These are phyloP conservation scores for Aphidius gifuensis DNA, from an alignment of 1,140 invertebrate genomes.

Conservation along the genomic window DNA sequence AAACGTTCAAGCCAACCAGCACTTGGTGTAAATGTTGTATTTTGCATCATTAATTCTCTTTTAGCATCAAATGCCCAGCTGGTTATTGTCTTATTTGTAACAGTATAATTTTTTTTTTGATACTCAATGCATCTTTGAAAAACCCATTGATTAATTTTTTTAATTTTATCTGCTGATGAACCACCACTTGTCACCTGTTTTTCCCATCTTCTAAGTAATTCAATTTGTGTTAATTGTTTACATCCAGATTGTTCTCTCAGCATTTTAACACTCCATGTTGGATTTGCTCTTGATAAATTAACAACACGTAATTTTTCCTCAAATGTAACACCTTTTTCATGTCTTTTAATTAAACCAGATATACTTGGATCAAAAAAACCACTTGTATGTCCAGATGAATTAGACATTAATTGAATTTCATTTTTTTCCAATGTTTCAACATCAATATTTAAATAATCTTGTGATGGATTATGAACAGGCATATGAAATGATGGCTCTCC, in stretches of 20 bases:
- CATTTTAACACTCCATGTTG: neutral
- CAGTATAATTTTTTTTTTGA: neutral
- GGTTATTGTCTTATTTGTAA: neutral
- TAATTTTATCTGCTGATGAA: slow-evolving; percentile 2
- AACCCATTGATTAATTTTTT: slow-evolving; percentile 10
- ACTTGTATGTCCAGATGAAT: no score
- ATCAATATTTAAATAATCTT: no score
- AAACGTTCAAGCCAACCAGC: no score
- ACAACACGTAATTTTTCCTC: slow-evolving; percentile 9
- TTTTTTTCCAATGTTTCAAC: no score
- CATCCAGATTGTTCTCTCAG: neutral
- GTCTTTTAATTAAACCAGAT: neutral
- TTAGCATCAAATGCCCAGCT: slow-evolving; percentile 5
- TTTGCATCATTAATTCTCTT: neutral
- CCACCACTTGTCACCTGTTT: neutral
- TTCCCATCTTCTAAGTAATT: neutral
- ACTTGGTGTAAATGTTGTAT: no score
- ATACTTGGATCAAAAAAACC: no score
- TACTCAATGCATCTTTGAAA: slow-evolving; percentile 1
- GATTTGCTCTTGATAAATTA: slow-evolving; percentile 8
- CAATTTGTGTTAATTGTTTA: neutral
- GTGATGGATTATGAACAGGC: no score
- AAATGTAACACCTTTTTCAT: neutral
- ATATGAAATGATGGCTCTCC: no score
- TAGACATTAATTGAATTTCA: no score